phyloP scores from a whole-genome alignment of 2,113 vertebrate species.

The Gobio gobio region DNA sequence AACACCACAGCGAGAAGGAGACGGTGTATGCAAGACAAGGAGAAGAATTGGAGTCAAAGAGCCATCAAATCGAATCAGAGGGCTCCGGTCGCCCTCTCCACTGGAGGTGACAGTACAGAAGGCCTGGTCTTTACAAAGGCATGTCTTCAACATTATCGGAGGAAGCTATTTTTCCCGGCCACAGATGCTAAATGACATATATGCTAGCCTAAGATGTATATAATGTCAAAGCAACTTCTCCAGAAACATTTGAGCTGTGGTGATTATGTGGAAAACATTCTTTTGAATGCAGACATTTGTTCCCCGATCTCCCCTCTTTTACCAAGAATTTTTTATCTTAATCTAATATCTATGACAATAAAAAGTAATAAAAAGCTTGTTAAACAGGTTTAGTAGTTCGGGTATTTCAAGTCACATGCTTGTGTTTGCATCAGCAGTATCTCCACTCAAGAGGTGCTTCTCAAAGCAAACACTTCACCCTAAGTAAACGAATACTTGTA shows the following conservation, averaged over 20 bases:
- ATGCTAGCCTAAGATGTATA: background rate
- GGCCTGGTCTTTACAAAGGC: conserved; percentile 2
- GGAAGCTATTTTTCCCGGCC: background rate
- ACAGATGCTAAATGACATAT: background rate
- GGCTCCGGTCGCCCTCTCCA: conserved; percentile 11
- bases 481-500: background rate
- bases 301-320: background rate
- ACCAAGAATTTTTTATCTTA: background rate
- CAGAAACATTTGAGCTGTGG: background rate
- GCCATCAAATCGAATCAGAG: conserved; percentile 46
- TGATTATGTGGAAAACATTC: too few species aligned
- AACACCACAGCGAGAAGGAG: conserved; percentile 1
- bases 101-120: conserved; percentile 5
- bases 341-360: conserved; percentile 1
- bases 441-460: background rate
- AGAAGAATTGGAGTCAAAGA: conserved; percentile 9
- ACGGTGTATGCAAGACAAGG: background rate
- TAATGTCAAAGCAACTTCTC: background rate
- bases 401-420: background rate
- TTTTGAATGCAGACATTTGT: too few species aligned
- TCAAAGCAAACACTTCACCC: background rate
- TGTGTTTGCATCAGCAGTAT: background rate
- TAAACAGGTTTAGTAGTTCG: background rate
- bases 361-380: background rate
- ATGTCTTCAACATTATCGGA: background rate